A percentile compares a stretch with the other conserved stretches of the same genome.
phyloP scores from a whole-genome alignment of 2,113 vertebrate genomes.

The Hyperopisus bebe region DNA sequence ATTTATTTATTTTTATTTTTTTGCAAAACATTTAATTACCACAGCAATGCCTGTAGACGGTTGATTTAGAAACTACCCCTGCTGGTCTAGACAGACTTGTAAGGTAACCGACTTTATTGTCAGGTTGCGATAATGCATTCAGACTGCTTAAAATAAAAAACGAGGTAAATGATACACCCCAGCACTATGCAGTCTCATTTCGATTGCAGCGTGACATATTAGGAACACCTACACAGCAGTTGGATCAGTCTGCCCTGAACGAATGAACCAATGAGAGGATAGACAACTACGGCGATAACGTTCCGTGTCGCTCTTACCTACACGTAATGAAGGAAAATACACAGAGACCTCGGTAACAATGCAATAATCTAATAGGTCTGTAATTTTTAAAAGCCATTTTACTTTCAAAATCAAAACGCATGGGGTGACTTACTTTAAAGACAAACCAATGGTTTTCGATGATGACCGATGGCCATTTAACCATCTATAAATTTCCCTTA shows the following conservation, averaged over 20 bases:
- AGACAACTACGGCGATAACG: background rate
- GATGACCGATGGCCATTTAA: background rate
- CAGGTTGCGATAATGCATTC: background rate
- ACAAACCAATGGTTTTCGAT: background rate
- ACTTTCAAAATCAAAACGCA: background rate
- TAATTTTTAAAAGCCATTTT: background rate
- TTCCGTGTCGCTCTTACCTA: background rate
- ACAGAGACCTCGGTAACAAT: background rate
- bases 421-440: background rate
- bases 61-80: background rate
- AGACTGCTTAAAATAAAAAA: background rate
- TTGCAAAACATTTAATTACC: background rate
- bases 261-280: conserved; percentile 8
- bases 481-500: background rate
- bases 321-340: background rate
- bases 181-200: background rate
- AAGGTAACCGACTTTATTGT: background rate
- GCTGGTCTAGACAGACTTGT: background rate
- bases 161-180: background rate
- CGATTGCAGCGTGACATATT: background rate
- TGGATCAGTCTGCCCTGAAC: background rate
- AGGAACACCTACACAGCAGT: background rate
- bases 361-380: background rate
- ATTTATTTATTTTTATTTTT: no score
- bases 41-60: background rate